Evolutionary conservation across 2,113 vertebrate species (phyloP).

Genomic region (Semicossyphus pulcher): DNA sequence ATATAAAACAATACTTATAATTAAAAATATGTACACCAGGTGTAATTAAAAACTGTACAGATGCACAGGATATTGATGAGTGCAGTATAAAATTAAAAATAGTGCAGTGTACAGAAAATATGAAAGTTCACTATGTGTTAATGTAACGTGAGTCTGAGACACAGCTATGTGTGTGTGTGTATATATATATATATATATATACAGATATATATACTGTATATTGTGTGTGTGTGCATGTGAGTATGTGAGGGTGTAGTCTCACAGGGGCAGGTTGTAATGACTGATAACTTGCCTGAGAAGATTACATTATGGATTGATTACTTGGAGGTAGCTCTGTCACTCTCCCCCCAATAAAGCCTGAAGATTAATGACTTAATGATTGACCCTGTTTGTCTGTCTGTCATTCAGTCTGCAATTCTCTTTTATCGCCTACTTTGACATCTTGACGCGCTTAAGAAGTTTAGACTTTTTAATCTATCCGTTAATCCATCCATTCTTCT

Average conservation of each 20-base stretch:
- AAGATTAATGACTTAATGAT: constrained; percentile 58
- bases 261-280: constrained; percentile 48
- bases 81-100: too few relatives aligned
- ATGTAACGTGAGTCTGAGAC: too few relatives aligned
- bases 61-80: too few relatives aligned
- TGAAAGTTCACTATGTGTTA: too few relatives aligned
- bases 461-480: not conserved
- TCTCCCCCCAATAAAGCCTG: constrained; percentile 52
- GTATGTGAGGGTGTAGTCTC: constrained; percentile 26
- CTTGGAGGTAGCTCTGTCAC: constrained; percentile 55
- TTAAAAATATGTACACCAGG: too few relatives aligned
- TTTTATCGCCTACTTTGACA: constrained; percentile 15
- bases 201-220: not conserved
- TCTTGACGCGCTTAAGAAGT: not conserved
- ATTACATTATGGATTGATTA: constrained; percentile 67
- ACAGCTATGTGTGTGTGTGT: too few relatives aligned
- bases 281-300: constrained; percentile 52
- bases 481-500: not conserved
- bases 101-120: too few relatives aligned
- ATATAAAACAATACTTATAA: too few relatives aligned
- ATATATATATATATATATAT: too few relatives aligned
- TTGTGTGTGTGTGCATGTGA: not conserved
- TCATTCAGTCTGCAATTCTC: constrained; percentile 16
- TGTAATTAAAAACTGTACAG: too few relatives aligned
- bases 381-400: constrained; percentile 39